Base-by-base conservation (phyloP, 1,140 invertebrate genomes). In the Camponotus pennsylvanicus region DNA sequence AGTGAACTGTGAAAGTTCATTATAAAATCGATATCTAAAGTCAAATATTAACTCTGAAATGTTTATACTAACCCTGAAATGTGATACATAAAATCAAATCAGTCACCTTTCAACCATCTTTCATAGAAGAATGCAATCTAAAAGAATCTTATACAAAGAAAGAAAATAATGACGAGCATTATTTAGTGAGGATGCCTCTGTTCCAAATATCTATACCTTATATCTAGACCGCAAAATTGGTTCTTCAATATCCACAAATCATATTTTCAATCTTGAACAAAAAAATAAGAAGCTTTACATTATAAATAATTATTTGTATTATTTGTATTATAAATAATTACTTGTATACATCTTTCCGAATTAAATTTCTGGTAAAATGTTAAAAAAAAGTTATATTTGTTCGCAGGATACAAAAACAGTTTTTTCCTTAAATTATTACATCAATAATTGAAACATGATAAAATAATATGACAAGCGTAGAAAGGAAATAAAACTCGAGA, bases 361-460 rank as follows among this genome's bases (percentile, higher is more conserved):
- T 40, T 67, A 55, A 69, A 69, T 80, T 70, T 42, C 63, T 34
- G 3, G 32, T 64, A 78, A 79, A 52, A 67, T 79, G 21, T 37
- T 70, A 3, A 15, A 71, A 42, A 4, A 59, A 52, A 18, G 13
- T 69, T 42, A 27, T 27, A 69, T 52, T 21, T 21, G 9, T 13
- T 66, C 5, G 59, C 5, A 61, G 42, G 27, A 27, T 27, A 13
- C 13, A 9, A 52, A 52, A 40, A 45, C 9, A 49, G 13, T n/a
- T 66, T 52, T 42, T 52, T 21, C 21, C 42, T 66, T 45, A 34
- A 64, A 78, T 21, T 37, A 3, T 52, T 37, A 52, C 11, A 21
- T 79, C 49, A 66, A 66, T 64, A 66, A 67, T 79, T 21, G 45
- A 55, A 67, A 52, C n/a, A 52, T 79, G 37, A 42, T 32, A 45